A percentile compares a stretch with the other conserved stretches of the same genome.
phyloP scores from a whole-genome alignment of 2,888 invertebrate species.

The Drosophila parthenogenetica region DNA sequence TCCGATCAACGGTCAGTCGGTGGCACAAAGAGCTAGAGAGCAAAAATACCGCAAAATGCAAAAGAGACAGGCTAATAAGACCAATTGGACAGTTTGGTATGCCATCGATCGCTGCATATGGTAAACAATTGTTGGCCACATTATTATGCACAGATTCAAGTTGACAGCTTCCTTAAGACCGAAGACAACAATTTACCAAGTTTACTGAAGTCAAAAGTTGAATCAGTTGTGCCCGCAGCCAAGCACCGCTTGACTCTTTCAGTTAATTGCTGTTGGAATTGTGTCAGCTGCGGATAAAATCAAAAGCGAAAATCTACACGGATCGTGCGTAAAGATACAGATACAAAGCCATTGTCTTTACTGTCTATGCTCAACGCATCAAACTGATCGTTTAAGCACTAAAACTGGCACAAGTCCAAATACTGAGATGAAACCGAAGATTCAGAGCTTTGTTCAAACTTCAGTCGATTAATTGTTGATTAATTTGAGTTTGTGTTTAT shows the following conservation, averaged over 20 bases:
- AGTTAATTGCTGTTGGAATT: slow-evolving; percentile 77
- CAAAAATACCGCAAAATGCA: slow-evolving; percentile 75
- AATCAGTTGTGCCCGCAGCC: slow-evolving; percentile 28
- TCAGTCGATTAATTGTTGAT: slow-evolving; percentile 65
- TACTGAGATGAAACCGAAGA: slow-evolving; percentile 1
- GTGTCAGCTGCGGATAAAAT: slow-evolving; percentile 73
- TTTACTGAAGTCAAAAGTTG: slow-evolving; percentile 42
- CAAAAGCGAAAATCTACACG: slow-evolving; percentile 54
- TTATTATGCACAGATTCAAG: slow-evolving; percentile 66
- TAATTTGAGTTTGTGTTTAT: slow-evolving; percentile 50
- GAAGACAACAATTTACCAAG: slow-evolving; percentile 22
- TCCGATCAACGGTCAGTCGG: too few relatives aligned
- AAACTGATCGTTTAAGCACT: slow-evolving; percentile 16
- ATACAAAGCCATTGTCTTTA: slow-evolving; percentile 43
- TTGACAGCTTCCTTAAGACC: slow-evolving; percentile 78
- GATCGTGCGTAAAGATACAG: slow-evolving; percentile 76
- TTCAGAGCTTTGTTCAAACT: slow-evolving; percentile 31
- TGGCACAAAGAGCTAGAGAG: slow-evolving; percentile 22
- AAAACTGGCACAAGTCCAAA: slow-evolving; percentile 9
- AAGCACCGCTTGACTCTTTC: slow-evolving; percentile 41
- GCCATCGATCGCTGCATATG: slow-evolving; percentile 72
- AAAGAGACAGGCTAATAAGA: slow-evolving; percentile 83
- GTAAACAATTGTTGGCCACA: slow-evolving; percentile 78
- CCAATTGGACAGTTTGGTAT: slow-evolving; percentile 77
- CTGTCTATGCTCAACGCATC: slow-evolving; percentile 6